Percentiles rank a stretch among this genome's conserved stretches.
These are phyloP conservation scores for Scaptomyza cyrtandrae DNA, from an alignment of 2,888 invertebrate genomes.

Conservation along the genomic window DNA sequence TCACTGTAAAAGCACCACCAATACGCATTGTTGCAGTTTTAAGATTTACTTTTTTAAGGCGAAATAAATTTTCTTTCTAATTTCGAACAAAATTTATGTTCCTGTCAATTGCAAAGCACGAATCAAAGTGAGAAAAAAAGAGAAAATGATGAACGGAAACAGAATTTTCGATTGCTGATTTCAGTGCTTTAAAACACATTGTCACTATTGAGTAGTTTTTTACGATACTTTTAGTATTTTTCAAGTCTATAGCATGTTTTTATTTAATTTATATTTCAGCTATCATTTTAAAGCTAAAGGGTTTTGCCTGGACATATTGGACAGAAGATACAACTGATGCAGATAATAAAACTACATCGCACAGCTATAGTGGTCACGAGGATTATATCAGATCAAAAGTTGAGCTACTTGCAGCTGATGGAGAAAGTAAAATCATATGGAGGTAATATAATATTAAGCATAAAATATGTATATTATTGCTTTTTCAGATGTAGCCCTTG, in stretches of 20 bases:
- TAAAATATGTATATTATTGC: not conserved
- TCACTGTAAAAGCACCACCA: not conserved
- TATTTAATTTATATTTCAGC: slow-evolving; percentile 29
- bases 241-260: not conserved
- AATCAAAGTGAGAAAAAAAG: not conserved
- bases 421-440: slow-evolving; percentile 7
- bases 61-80: not conserved
- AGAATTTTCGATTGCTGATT: not conserved
- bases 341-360: slow-evolving; percentile 19
- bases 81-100: not conserved
- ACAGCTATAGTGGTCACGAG: slow-evolving; percentile 52
- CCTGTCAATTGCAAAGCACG: not conserved
- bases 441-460: not conserved
- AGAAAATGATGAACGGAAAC: not conserved
- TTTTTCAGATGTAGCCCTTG: slow-evolving; percentile 66
- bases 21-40: not conserved
- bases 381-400: slow-evolving; percentile 59
- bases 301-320: slow-evolving; percentile 60
- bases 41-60: not conserved
- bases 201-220: not conserved
- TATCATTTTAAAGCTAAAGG: slow-evolving; percentile 54
- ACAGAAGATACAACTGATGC: slow-evolving; percentile 21
- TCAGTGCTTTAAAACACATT: not conserved
- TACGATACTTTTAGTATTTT: not conserved
- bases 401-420: slow-evolving; percentile 34